Conservation (phyloP, 2,113 vertebrate genomes). For the Pseudorasbora parva region DNA sequence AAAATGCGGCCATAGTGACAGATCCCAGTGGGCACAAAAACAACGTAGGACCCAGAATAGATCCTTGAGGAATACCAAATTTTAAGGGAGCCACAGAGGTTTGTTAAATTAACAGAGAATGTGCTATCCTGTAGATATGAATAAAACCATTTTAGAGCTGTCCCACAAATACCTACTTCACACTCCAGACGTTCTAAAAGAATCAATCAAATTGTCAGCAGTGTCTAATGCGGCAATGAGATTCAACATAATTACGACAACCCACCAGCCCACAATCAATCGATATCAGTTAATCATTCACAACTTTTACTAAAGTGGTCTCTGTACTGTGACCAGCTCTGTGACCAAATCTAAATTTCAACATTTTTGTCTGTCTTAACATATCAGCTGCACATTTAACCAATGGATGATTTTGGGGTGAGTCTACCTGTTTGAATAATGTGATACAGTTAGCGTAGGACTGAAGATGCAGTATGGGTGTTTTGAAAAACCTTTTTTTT, state of each 20-base stretch:
- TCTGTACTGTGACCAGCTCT: background rate
- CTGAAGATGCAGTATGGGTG: background rate
- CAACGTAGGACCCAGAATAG: background rate
- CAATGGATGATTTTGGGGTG: background rate
- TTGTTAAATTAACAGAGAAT: background rate
- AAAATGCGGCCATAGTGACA: no score
- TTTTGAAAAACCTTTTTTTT: background rate
- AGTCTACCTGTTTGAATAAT: background rate
- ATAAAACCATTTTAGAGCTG: background rate
- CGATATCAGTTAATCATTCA: background rate
- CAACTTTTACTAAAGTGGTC: background rate
- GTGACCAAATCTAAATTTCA: no score
- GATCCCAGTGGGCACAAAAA: background rate
- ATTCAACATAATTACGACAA: background rate
- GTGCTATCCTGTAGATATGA: background rate
- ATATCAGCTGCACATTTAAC: background rate
- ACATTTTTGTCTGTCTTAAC: background rate
- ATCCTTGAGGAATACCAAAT: background rate
- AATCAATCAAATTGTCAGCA: background rate
- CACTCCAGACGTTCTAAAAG: background rate
- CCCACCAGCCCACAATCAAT: background rate
- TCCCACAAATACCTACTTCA: background rate
- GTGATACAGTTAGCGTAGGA: background rate
- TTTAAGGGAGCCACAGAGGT: background rate
- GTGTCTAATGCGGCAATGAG: background rate